A percentile compares a stretch with the other conserved stretches of the same genome.
phyloP scores from a whole-genome alignment of 1,140 invertebrate genomes.

The Panulirus ornatus region DNA sequence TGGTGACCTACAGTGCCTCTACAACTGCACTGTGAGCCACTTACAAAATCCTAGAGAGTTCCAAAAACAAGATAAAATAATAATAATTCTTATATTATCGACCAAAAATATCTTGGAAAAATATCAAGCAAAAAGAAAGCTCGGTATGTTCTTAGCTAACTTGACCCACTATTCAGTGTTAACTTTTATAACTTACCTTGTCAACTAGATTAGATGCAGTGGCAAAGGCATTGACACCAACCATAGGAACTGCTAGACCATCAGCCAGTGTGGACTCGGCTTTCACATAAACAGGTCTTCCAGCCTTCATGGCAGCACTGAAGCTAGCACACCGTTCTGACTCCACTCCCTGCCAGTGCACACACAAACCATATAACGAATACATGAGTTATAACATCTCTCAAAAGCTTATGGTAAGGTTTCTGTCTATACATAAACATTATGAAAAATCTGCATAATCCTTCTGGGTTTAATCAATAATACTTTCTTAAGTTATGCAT shows the following conservation, averaged over 20 bases:
- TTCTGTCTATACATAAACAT: background rate
- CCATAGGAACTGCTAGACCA: conserved; percentile 92
- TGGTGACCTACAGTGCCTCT: no score
- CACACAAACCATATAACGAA: no score
- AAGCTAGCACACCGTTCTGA: conserved; percentile 94
- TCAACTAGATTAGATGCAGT: conserved; percentile 89
- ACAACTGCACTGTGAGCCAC: no score
- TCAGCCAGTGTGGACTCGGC: conserved; percentile 91
- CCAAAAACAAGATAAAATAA: no score
- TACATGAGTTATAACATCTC: background rate
- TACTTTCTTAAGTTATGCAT: no score
- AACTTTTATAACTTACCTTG: conserved; percentile 83
- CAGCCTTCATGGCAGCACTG: conserved; percentile 84
- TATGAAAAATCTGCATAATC: background rate
- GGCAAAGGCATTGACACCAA: conserved; percentile 92
- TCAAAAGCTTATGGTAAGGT: background rate
- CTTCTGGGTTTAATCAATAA: no score
- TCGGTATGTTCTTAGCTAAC: no score
- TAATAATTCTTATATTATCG: no score
- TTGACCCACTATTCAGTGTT: background rate
- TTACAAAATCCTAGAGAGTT: no score
- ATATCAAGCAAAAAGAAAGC: no score
- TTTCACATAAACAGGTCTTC: conserved; percentile 84
- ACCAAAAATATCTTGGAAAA: no score
- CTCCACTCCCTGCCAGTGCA: conserved; percentile 88